Evolutionary conservation across 2,113 vertebrate genomes (phyloP).

Genomic region (Tangachromis dhanisi): DNA sequence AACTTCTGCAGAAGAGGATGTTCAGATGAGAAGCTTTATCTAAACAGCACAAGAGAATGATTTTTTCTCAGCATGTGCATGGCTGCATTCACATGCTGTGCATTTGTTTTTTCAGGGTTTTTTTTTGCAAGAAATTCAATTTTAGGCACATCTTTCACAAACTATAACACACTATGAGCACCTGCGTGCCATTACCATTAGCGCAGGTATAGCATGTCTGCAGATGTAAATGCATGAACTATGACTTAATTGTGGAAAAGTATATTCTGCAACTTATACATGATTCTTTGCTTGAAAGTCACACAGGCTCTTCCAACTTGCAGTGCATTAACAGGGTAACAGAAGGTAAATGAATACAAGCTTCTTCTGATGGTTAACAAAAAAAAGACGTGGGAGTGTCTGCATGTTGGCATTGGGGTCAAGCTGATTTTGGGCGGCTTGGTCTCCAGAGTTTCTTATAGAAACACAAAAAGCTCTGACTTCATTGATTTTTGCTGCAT

Average conservation of each 20-base stretch:
- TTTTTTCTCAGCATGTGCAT: neutral
- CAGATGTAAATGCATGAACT: neutral
- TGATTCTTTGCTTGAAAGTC: neutral
- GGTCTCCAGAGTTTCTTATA: neutral
- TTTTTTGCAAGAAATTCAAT: neutral
- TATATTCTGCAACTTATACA: neutral
- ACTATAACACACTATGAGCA: neutral
- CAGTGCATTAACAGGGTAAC: neutral
- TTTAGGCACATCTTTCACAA: neutral
- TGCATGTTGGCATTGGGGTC: neutral
- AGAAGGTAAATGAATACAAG: neutral
- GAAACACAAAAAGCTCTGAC: neutral
- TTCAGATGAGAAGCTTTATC: constrained; percentile 20
- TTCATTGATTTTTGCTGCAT: neutral
- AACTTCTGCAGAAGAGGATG: neutral
- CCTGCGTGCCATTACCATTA: neutral
- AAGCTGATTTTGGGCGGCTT: neutral
- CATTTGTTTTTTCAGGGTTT: accelerated
- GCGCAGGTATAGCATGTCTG: neutral
- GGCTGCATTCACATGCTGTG: neutral
- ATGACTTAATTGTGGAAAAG: neutral
- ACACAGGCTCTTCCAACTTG: neutral
- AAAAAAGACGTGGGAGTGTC: neutral
- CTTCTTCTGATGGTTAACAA: neutral
- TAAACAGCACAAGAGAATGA: neutral